phyloP scores from a whole-genome alignment of 2,888 invertebrate genomes.

The Amphipyra berbera region DNA sequence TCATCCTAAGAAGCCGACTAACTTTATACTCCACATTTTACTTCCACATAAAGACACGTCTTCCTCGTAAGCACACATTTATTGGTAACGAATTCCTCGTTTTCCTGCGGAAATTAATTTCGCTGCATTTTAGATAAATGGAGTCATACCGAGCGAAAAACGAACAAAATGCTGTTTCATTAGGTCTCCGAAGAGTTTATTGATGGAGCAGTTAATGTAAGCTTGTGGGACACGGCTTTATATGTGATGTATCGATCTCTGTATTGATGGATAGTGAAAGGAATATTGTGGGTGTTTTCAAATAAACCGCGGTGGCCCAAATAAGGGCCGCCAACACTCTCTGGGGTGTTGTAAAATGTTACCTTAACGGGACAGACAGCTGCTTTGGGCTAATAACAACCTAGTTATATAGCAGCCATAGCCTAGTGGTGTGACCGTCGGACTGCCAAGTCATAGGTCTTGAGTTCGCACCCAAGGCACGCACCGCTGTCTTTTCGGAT shows the following conservation, averaged over 20 bases:
- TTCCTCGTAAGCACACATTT: slow-evolving; percentile 26
- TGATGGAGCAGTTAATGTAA: slow-evolving; percentile 29
- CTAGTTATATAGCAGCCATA: no score
- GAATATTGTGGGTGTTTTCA: neutral
- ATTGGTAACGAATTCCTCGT: slow-evolving; percentile 30
- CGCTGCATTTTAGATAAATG: slow-evolving; percentile 48
- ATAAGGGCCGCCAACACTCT: no score
- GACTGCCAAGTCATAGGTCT: no score
- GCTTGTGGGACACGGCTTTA: slow-evolving; percentile 1
- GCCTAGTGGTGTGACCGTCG: no score
- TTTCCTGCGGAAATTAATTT: slow-evolving; percentile 46
- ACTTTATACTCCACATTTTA: slow-evolving; percentile 11
- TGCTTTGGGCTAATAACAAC: no score
- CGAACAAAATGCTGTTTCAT: slow-evolving; percentile 33
- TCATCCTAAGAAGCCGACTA: neutral
- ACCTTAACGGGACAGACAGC: no score
- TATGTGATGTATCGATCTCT: slow-evolving; percentile 5
- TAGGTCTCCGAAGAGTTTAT: slow-evolving; percentile 36
- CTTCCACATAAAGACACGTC: slow-evolving; percentile 21
- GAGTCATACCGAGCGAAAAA: slow-evolving; percentile 29
- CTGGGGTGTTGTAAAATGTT: no score
- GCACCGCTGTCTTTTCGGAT: no score
- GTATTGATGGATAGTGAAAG: slow-evolving; percentile 7
- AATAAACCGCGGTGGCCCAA: no score
- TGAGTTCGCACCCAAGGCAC: no score